Base-by-base conservation (phyloP, 2,888 invertebrate genomes). In the Sinelater perroti region DNA sequence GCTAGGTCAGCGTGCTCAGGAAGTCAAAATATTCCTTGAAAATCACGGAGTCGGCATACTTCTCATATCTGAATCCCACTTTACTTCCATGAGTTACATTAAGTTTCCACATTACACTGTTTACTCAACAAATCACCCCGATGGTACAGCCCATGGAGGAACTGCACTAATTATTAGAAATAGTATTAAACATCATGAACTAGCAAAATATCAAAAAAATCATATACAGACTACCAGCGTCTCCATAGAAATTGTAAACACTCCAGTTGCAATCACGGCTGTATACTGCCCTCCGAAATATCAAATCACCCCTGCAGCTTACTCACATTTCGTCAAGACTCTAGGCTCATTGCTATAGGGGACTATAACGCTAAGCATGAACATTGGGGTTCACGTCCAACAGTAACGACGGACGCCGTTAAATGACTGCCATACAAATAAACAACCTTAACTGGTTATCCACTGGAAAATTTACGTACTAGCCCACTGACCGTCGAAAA, bases 141-240 rank as follows among this genome's bases (percentile, higher is more conserved):
- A 42, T 42, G 42, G 24, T 1, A 42, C 42, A 42, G 10, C 2
- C 21, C 21, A 42, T 42, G 42, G 16, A 42, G 42, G 17, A 21
- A 42, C 42, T 3, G 42, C 21, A 10, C 16, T 42, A 2, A 42
- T 42, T 10, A 21, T 42, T 10, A 21, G 13, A 42, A 42, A 24
- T 10, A 10, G 21, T 24, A 42, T 21, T n/a, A 18, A 18, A 21
- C 42, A 42, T 18, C 11, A 42, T 8, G 21, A 42, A 17, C 17
- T 21, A 21, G 3, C 1, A 3, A 21, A 18, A 42, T 42, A 42
- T 24, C 1, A n/a, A 5, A 8, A 18, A 21, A 8, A 42, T 1
- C 21, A 18, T 21, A 3, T 42, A 5, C 42, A 42, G 13, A 26
- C 42, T 21, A 42, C 42, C 14, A 42, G 11, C 7, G 24, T 42